Conservation (phyloP, 2,888 invertebrate species). For the Hemaris fuciformis region DNA sequence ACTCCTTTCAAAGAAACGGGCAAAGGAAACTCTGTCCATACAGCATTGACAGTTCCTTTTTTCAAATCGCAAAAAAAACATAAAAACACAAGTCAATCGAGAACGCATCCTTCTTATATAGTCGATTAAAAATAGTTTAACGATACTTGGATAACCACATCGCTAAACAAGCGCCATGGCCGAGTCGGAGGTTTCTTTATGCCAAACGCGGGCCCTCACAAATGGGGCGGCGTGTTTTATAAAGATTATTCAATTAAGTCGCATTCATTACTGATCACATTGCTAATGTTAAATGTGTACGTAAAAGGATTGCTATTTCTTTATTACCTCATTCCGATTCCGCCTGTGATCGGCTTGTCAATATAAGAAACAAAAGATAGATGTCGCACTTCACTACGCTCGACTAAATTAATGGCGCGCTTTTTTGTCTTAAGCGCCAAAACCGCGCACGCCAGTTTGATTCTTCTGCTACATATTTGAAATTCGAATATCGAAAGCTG, state of each 20-base stretch:
- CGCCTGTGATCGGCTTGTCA: slow-evolving; percentile 49
- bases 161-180: background rate
- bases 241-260: slow-evolving; percentile 52
- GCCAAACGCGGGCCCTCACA: slow-evolving; percentile 12
- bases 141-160: background rate
- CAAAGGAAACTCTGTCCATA: slow-evolving; percentile 2
- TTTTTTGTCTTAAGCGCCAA: slow-evolving; percentile 14
- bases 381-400: slow-evolving; percentile 53
- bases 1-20: background rate
- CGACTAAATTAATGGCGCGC: slow-evolving; percentile 46
- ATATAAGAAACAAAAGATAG: slow-evolving; percentile 63
- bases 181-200: slow-evolving; percentile 6
- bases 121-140: slow-evolving; percentile 7
- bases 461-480: slow-evolving; percentile 12
- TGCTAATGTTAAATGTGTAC: slow-evolving; percentile 43
- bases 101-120: slow-evolving; percentile 3
- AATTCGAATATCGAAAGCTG: slow-evolving; percentile 7
- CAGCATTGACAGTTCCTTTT: slow-evolving; percentile 2
- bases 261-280: slow-evolving; percentile 49
- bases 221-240: slow-evolving; percentile 34
- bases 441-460: slow-evolving; percentile 29
- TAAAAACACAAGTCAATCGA: slow-evolving; percentile 3
- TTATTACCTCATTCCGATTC: slow-evolving; percentile 61
- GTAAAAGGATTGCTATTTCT: slow-evolving; percentile 59
- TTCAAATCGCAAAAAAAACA: background rate